Percentiles rank a stretch among this genome's conserved stretches.
phyloP scores from a whole-genome alignment of 2,888 invertebrate genomes.

The Adelphocoris suturalis region DNA sequence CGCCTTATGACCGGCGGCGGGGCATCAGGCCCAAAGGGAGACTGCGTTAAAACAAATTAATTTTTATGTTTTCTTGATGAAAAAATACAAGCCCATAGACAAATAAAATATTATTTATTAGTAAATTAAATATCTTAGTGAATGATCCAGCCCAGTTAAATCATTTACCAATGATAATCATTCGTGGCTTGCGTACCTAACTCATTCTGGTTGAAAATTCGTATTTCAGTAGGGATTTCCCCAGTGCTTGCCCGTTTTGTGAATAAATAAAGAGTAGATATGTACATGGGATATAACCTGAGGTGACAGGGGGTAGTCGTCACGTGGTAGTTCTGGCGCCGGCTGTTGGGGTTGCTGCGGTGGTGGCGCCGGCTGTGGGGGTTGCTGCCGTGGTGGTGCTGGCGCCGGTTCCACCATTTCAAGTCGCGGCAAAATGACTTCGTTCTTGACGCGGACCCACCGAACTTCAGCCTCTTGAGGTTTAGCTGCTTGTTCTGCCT shows the following conservation, averaged over 20 bases:
- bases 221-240: too few species aligned
- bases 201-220: too few species aligned
- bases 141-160: too few species aligned
- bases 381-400: neutral
- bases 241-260: too few species aligned
- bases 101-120: too few species aligned
- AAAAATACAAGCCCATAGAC: too few species aligned
- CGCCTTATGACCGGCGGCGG: conserved; percentile 58
- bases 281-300: neutral
- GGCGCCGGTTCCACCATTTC: conserved; percentile 29
- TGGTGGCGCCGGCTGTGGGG: neutral
- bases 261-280: too few species aligned
- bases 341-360: neutral
- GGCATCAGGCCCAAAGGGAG: conserved; percentile 52
- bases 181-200: too few species aligned
- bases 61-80: too few species aligned
- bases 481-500: neutral
- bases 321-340: neutral
- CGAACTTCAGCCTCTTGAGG: neutral
- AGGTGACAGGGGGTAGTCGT: conserved; percentile 36
- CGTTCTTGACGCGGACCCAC: conserved; percentile 51
- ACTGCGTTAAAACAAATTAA: neutral
- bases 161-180: too few species aligned
- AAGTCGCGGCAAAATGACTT: conserved; percentile 53
- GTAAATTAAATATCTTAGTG: too few species aligned